phyloP scores from a whole-genome alignment of 53 echinoderm and acorn worm species.

The Pentamera pediparva region DNA sequence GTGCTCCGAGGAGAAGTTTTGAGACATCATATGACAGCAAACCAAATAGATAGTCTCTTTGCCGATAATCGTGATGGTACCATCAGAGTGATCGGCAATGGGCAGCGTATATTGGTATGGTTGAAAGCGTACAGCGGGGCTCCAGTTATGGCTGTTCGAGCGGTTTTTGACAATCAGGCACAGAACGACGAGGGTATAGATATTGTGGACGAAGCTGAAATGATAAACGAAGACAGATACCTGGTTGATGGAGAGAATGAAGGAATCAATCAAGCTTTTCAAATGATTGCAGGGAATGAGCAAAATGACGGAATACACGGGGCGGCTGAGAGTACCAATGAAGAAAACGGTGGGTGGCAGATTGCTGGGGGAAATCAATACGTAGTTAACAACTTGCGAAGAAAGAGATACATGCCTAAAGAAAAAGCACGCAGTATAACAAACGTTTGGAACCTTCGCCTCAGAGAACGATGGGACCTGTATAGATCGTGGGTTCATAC shows the following conservation, averaged over 20 bases:
- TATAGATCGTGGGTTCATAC: slow-evolving; percentile 67
- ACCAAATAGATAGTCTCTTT: background rate
- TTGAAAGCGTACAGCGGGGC: slow-evolving; percentile 5
- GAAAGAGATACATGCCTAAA: slow-evolving; percentile 46
- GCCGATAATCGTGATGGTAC: background rate
- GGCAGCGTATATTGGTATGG: background rate
- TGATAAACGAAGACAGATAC: slow-evolving; percentile 50
- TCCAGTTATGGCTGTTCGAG: background rate
- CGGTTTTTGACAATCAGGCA: background rate
- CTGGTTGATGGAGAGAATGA: slow-evolving; percentile 45
- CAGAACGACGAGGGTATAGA: slow-evolving; percentile 33
- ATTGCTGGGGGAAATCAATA: slow-evolving; percentile 10
- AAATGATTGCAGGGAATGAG: background rate
- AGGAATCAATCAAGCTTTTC: background rate
- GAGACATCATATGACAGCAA: background rate
- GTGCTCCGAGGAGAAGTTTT: background rate
- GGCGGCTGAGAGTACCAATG: background rate
- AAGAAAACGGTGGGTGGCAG: slow-evolving; percentile 48
- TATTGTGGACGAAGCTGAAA: slow-evolving; percentile 54
- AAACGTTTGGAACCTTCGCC: slow-evolving; percentile 55
- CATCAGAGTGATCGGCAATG: background rate
- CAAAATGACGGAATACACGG: slow-evolving; percentile 25
- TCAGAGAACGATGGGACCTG: slow-evolving; percentile 56
- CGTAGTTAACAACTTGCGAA: slow-evolving; percentile 43
- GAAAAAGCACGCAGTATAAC: slow-evolving; percentile 32